Evolutionary conservation across 1,140 invertebrate species (phyloP).

Genomic region (Monochamus saltuarius): DNA sequence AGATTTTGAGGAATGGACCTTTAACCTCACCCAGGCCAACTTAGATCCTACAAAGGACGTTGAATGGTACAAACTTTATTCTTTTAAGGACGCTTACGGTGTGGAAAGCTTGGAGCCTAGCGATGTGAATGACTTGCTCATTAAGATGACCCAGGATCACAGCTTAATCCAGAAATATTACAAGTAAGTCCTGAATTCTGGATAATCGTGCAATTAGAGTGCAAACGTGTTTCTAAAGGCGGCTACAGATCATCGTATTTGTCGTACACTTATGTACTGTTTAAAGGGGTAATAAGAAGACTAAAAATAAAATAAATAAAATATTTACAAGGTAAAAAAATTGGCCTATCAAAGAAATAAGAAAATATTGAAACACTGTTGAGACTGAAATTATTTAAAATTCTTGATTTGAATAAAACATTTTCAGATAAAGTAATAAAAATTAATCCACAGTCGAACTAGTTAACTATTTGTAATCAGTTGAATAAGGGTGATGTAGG

Average conservation of each 20-base stretch:
- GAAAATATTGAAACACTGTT: no score
- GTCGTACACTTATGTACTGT: not conserved
- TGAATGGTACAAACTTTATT: conserved; percentile 68
- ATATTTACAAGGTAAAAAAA: not conserved
- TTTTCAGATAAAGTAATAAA: no score
- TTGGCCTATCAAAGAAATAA: not conserved
- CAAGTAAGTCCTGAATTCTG: conserved; percentile 32
- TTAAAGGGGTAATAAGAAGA: not conserved
- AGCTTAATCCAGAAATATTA: conserved; percentile 39
- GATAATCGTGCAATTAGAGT: not conserved
- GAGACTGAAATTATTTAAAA: no score
- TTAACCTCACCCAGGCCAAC: conserved; percentile 79
- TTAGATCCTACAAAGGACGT: conserved; percentile 46
- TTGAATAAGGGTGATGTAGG: no score
- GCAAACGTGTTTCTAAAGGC: not conserved
- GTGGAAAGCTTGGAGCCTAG: conserved; percentile 55
- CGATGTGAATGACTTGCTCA: conserved; percentile 54
- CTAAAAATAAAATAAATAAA: not conserved
- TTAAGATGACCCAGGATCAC: conserved; percentile 53
- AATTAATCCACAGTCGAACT: no score
- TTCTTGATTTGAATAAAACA: no score
- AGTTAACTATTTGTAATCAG: no score
- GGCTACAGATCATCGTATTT: not conserved
- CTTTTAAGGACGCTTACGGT: conserved; percentile 65
- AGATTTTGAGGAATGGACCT: conserved; percentile 72